Evolutionary conservation across 2,888 invertebrate genomes (phyloP), one percentile per base, ranked within the genome.

Genomic region (Monoplex corrugatus): DNA sequence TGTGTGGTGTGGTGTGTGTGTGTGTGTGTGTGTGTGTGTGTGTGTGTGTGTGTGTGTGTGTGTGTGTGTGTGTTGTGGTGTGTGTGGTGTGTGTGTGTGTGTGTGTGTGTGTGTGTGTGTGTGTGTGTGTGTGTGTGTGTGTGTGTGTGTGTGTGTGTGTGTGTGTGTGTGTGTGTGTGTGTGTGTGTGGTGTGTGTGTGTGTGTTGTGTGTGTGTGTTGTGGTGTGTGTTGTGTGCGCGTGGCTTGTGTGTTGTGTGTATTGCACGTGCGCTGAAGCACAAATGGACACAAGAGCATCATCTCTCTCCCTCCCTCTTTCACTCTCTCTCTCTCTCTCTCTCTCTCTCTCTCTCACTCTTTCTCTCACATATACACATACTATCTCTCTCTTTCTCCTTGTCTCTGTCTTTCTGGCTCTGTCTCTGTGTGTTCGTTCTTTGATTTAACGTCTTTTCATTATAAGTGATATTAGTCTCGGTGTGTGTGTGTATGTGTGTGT

Each of bases 21-120:
- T 16, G 50, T 16, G 50, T 50, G 50, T 16, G 50, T 16, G 50
- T 50, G 50, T 50, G 50, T 16, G 72, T 28, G 72, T 72, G 72
- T 28, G 72, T 72, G 72, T 28, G 72, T 28, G 72, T 28, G 72
- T 28, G 72, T 28, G 72, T 72, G 72, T 72, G 72, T 72, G 72
- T 72, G 72, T 72, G 72, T 72, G 72, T 72, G 72, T 72, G 72
- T 72, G 72, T 72, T 10, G 8, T 10, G 8, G 72, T 72, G 72
- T 72, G 72, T 72, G 72, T 72, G 72, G n/a, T 72, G 72, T 72
- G 72, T 72, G 72, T 72, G 72, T 72, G 72, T 72, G 72, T 72
- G 72, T 72, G 72, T 72, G 72, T 72, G 72, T 72, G 72, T 72
- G 72, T 72, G 72, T 72, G 72, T 72, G 72, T 72, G 72, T 72